phyloP scores from a whole-genome alignment of 1,140 invertebrate species.

The Trinorchestia longiramus region DNA sequence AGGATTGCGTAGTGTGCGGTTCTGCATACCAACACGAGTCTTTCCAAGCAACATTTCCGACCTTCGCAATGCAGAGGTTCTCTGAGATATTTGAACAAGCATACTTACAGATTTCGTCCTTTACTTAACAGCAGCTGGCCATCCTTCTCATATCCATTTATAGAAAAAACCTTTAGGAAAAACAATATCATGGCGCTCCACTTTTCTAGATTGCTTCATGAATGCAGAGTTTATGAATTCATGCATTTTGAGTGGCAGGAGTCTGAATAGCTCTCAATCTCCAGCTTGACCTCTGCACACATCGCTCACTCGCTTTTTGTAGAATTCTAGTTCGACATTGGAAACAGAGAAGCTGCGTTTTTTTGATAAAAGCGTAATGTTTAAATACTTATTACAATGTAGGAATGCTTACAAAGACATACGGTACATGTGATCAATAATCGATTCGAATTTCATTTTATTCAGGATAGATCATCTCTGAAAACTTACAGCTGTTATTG shows the following conservation, averaged over 20 bases:
- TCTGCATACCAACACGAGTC: constrained; percentile 7
- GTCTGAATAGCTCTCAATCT: neutral
- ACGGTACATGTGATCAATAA: neutral
- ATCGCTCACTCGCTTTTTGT: neutral
- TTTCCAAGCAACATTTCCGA: neutral
- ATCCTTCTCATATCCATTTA: neutral
- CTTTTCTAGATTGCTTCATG: neutral
- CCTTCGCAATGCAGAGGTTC: neutral
- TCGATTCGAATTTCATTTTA: neutral
- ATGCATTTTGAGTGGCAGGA: constrained; percentile 6
- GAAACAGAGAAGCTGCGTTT: neutral
- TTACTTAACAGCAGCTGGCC: neutral
- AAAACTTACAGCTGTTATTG: neutral
- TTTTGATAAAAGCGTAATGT: neutral
- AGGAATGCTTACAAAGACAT: neutral
- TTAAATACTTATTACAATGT: neutral
- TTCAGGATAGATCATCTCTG: neutral
- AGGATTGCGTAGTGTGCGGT: neutral
- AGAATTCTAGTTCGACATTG: neutral
- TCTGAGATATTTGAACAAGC: neutral
- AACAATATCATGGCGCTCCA: neutral
- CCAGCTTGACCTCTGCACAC: neutral
- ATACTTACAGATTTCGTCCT: neutral
- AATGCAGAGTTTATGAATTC: constrained; percentile 1
- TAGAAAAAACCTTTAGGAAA: neutral